These are phyloP conservation scores for Caenorhabditis elegans DNA, from an alignment of 1,140 invertebrate genomes.

Conservation along the genomic window DNA sequence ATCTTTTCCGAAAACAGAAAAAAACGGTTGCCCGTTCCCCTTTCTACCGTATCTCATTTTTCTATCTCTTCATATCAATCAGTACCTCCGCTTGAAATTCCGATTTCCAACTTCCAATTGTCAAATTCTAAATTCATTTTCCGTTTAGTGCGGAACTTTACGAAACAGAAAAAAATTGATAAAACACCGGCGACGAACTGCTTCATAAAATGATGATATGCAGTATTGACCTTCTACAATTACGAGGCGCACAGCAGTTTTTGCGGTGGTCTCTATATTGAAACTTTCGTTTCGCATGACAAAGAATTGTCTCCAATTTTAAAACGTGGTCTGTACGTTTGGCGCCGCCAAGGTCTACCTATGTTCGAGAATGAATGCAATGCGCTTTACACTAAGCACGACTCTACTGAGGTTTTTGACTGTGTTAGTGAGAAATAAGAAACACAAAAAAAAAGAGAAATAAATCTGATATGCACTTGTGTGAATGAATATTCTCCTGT, in stretches of 20 bases:
- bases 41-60: not conserved
- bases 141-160: not conserved
- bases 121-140: slow-evolving; percentile 2
- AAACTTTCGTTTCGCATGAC: slow-evolving; percentile 3
- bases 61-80: not conserved
- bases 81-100: not conserved
- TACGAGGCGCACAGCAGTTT: slow-evolving; percentile 14
- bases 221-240: slow-evolving; percentile 19
- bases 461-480: not conserved
- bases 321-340: not conserved
- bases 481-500: not conserved
- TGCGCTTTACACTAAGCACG: not conserved
- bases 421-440: not conserved
- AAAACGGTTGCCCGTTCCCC: slow-evolving; percentile 24
- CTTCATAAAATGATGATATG: slow-evolving; percentile 29
- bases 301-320: not conserved
- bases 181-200: not conserved
- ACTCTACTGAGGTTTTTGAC: not conserved
- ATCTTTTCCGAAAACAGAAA: not conserved
- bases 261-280: slow-evolving; percentile 24
- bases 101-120: too few species aligned
- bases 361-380: not conserved
- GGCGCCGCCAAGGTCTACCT: slow-evolving; percentile 18
- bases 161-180: not conserved
- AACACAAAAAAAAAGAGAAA: not conserved